A percentile compares a stretch with the other conserved stretches of the same genome.
These are phyloP conservation scores for Stictonetta naevosa DNA, from an alignment of 2,113 vertebrate species.

Conservation along the genomic window DNA sequence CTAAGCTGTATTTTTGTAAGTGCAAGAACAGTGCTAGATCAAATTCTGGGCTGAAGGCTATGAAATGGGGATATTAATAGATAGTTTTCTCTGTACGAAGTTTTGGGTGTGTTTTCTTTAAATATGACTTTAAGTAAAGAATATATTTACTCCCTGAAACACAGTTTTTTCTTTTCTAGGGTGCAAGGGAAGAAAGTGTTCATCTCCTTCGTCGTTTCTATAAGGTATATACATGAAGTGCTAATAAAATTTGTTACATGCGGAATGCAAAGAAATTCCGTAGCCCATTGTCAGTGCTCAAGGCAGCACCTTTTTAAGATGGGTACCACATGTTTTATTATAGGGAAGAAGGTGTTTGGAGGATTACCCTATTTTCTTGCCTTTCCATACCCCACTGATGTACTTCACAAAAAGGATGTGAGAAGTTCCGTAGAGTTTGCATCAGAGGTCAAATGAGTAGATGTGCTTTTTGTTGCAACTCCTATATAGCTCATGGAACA, in stretches of 20 bases:
- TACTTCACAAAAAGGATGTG: neutral
- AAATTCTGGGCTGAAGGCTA: neutral
- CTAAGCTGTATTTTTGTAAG: neutral
- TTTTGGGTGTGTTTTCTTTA: neutral
- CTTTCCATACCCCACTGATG: neutral
- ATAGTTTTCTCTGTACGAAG: neutral
- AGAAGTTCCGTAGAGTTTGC: neutral
- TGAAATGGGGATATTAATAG: neutral
- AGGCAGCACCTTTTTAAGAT: neutral
- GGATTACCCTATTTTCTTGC: neutral
- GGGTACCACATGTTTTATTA: neutral
- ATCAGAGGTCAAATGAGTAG: neutral
- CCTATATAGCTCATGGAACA: neutral
- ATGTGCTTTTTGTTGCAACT: neutral
- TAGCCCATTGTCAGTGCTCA: neutral
- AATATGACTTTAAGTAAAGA: neutral
- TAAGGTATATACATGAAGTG: slow-evolving; percentile 79
- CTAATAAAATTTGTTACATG: too few relatives aligned
- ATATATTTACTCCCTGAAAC: neutral
- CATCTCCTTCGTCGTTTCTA: slow-evolving; percentile 92
- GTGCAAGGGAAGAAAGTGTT: slow-evolving; percentile 94
- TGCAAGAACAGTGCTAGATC: neutral
- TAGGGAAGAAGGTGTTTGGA: neutral
- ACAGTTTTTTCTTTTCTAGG: slow-evolving; percentile 73
- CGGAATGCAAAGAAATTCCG: neutral